A percentile compares a stretch with the other conserved stretches of the same genome.
Conservation (phyloP, 2,797 vertebrate species). For the Notolepis coatsorum region DNA sequence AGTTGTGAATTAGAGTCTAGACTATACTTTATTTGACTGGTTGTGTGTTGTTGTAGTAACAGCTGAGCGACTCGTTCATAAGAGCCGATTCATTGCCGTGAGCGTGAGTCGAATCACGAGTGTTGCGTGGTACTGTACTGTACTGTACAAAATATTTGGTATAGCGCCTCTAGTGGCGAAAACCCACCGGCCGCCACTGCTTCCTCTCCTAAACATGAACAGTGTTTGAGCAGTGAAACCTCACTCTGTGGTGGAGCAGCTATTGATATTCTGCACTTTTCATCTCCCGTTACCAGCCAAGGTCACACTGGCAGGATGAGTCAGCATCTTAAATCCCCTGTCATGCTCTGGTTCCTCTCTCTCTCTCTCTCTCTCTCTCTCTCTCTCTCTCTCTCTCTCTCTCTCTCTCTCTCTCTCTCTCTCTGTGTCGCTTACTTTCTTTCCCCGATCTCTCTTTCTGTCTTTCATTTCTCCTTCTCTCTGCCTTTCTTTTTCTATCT, state of each 20-base stretch:
- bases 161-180: too few species aligned
- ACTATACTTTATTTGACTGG: too few species aligned
- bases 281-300: conserved; percentile 44
- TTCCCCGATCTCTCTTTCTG: neutral
- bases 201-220: too few species aligned
- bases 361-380: conserved; percentile 11
- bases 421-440: neutral
- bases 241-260: conserved; percentile 3
- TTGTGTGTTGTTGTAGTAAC: too few species aligned
- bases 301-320: conserved; percentile 62
- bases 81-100: too few species aligned
- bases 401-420: neutral
- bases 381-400: neutral
- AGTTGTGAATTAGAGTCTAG: too few species aligned
- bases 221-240: too few species aligned
- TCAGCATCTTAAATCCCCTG: conserved; percentile 47
- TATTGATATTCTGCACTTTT: conserved; percentile 49
- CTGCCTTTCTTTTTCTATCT: neutral
- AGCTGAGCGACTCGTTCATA: too few species aligned
- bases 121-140: too few species aligned
- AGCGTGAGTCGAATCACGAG: too few species aligned
- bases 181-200: too few species aligned
- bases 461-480: neutral
- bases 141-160: too few species aligned
- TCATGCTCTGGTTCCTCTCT: conserved; percentile 57